These are phyloP conservation scores for Galemys pyrenaicus DNA, from an alignment of 2,113 vertebrate genomes.

Conservation along the genomic window DNA sequence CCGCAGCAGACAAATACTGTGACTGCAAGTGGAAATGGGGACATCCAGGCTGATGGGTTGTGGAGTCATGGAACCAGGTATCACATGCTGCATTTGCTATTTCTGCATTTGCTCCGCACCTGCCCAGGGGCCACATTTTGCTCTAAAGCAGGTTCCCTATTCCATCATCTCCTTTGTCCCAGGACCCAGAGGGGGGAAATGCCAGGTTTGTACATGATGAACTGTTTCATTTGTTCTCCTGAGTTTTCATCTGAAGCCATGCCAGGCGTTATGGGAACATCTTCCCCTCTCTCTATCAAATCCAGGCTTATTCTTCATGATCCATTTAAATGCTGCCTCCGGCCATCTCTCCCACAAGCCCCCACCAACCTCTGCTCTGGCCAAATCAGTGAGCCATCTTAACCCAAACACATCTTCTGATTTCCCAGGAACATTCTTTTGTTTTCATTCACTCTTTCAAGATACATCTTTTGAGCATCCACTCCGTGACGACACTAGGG, in stretches of 20 bases:
- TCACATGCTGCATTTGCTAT: neutral
- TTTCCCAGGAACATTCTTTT: neutral
- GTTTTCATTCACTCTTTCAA: neutral
- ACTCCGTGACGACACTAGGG: neutral
- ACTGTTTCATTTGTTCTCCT: neutral
- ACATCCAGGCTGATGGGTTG: accelerated
- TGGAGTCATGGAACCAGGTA: neutral
- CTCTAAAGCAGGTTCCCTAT: neutral
- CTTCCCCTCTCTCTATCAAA: neutral
- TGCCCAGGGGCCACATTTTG: neutral
- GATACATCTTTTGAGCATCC: neutral
- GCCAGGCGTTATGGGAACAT: too few relatives aligned
- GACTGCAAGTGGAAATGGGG: neutral
- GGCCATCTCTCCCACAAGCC: neutral
- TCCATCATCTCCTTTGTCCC: neutral
- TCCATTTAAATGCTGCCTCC: neutral
- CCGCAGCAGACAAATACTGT: neutral
- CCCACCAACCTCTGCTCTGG: neutral
- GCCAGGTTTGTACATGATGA: neutral
- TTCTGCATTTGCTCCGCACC: neutral
- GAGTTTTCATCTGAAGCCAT: neutral
- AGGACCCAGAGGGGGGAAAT: neutral
- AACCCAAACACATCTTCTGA: neutral
- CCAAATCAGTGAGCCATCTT: neutral
- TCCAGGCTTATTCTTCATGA: neutral